A percentile compares a stretch with the other conserved stretches of the same genome.
Evolutionary conservation across 2,888 invertebrate genomes (phyloP).

Genomic region (Habrosyne pyritoides): DNA sequence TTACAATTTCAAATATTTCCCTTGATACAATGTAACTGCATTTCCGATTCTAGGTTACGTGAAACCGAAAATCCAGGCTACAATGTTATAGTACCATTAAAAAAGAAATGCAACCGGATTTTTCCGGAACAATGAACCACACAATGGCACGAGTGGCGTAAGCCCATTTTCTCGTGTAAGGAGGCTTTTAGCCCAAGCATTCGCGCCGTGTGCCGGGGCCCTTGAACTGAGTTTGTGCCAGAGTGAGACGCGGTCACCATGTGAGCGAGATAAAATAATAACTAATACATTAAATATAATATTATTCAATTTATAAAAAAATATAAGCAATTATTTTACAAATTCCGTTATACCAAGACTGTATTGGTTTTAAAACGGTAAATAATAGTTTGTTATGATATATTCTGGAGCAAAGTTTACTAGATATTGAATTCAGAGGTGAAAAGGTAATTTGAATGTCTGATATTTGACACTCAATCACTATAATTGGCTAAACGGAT

Average conservation of each 20-base stretch:
- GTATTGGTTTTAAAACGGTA: too few relatives aligned
- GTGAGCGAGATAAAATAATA: too few relatives aligned
- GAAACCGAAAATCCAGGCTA: constrained; percentile 4
- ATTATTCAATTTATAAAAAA: too few relatives aligned
- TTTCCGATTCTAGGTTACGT: not conserved
- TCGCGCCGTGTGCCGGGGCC: constrained; percentile 26
- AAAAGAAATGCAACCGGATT: constrained; percentile 26
- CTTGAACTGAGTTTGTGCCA: constrained; percentile 23
- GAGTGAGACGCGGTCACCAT: not conserved
- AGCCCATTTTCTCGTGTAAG: constrained; percentile 43
- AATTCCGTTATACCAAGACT: too few relatives aligned
- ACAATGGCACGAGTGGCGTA: constrained; percentile 47
- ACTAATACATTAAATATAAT: too few relatives aligned
- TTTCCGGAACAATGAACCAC: constrained; percentile 49
- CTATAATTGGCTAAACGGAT: too few relatives aligned
- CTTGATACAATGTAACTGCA: not conserved
- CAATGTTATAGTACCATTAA: constrained; percentile 31
- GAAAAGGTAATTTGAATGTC: too few relatives aligned
- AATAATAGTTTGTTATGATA: too few relatives aligned
- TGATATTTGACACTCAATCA: too few relatives aligned
- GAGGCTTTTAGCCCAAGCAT: constrained; percentile 48
- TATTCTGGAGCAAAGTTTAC: too few relatives aligned
- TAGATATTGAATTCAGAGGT: too few relatives aligned
- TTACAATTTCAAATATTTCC: not conserved
- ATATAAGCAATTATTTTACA: too few relatives aligned